A percentile compares a stretch with the other conserved stretches of the same genome.
Conservation (phyloP, 2,113 vertebrate species). For the Ailurus styani region DNA sequence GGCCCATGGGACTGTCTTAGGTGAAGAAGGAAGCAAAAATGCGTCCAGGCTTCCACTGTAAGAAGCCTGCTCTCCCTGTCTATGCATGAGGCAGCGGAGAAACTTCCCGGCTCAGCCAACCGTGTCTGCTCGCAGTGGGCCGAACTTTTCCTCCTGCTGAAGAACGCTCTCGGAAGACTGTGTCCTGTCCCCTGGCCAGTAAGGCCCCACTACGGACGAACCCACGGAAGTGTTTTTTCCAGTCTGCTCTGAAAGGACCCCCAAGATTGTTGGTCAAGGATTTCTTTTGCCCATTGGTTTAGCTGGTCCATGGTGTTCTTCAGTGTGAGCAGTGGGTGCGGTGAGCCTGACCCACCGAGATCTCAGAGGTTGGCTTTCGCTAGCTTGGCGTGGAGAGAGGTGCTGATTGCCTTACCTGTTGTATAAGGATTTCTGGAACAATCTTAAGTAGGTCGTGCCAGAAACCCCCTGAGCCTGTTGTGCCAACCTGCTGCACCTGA, state of each 20-base stretch:
- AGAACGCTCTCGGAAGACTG: accelerated
- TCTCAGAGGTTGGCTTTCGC: neutral
- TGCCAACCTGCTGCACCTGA: neutral
- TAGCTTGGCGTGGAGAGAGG: too few species aligned
- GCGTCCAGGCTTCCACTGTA: neutral
- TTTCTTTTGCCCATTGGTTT: neutral
- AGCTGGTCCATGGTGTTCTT: neutral
- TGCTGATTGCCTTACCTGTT: neutral
- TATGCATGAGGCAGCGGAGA: accelerated
- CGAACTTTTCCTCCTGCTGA: neutral
- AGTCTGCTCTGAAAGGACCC: neutral
- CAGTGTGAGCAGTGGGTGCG: accelerated
- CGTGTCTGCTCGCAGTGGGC: accelerated
- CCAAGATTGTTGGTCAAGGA: neutral
- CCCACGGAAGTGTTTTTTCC: neutral
- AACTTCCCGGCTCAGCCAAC: accelerated
- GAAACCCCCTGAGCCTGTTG: neutral
- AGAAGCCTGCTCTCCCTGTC: neutral
- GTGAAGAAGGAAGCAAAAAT: neutral
- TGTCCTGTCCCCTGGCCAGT: accelerated
- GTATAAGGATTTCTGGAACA: neutral
- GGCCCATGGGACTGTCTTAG: neutral
- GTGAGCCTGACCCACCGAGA: accelerated
- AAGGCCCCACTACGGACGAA: accelerated
- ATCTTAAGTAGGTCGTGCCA: neutral